phyloP scores from a whole-genome alignment of 1,140 invertebrate genomes.

The Theocolax elegans region DNA sequence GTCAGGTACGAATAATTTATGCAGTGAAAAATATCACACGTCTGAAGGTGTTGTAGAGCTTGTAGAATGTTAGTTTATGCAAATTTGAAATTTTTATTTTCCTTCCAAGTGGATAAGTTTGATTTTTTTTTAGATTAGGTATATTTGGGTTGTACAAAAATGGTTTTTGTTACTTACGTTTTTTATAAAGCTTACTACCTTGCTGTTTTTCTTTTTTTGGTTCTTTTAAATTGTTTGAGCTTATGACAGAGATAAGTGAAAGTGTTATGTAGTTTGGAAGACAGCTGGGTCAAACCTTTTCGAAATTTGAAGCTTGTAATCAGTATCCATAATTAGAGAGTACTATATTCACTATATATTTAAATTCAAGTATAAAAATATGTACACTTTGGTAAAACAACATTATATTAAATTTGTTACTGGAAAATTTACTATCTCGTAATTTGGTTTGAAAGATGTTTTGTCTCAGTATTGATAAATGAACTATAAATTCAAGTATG shows the following conservation, averaged over 20 bases:
- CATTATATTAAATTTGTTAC: too few species aligned
- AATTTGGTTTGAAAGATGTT: too few species aligned
- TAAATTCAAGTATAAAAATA: too few species aligned
- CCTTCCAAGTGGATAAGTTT: neutral
- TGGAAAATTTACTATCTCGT: too few species aligned
- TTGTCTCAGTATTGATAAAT: too few species aligned
- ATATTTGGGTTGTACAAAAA: constrained; percentile 1
- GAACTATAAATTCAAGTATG: too few species aligned
- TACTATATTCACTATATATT: too few species aligned
- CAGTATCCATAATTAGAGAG: too few species aligned
- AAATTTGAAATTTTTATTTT: constrained; percentile 5
- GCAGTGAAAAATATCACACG: neutral
- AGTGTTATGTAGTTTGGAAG: neutral
- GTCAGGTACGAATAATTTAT: constrained; percentile 56
- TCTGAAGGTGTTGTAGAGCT: constrained; percentile 29
- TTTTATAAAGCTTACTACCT: neutral
- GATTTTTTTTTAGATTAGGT: neutral
- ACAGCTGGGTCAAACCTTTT: neutral
- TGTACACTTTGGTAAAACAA: too few species aligned
- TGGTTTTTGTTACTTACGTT: neutral
- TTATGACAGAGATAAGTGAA: too few species aligned
- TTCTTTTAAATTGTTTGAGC: constrained; percentile 4
- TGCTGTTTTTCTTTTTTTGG: neutral
- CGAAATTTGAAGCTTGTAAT: too few species aligned
- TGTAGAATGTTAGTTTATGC: constrained; percentile 19